Conservation (phyloP, 2,113 vertebrate species). For the Esox niger region DNA sequence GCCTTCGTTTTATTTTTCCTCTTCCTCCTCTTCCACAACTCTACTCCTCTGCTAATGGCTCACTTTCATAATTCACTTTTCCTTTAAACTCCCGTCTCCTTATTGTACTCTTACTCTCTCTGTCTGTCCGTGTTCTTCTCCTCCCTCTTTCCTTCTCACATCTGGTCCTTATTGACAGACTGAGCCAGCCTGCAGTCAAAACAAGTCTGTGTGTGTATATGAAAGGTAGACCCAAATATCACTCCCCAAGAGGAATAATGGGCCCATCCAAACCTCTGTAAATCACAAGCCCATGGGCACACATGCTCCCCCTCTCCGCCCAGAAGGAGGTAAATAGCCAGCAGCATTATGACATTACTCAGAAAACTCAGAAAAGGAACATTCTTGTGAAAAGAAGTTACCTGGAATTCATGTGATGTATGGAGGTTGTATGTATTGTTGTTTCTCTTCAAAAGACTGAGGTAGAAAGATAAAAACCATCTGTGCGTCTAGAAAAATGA, state of each 20-base stretch:
- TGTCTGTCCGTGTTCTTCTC: slow-evolving; percentile 61
- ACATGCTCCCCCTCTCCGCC: not conserved
- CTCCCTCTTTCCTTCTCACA: slow-evolving; percentile 56
- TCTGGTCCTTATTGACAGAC: slow-evolving; percentile 69
- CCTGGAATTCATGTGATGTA: not conserved
- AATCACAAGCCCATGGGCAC: not conserved
- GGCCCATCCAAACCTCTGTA: slow-evolving; percentile 22
- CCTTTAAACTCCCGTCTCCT: slow-evolving; percentile 9
- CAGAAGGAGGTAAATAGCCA: not conserved
- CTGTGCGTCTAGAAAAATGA: too few relatives aligned
- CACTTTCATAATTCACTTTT: not conserved
- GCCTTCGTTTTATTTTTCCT: not conserved
- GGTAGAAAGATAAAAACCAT: too few relatives aligned
- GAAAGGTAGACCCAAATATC: slow-evolving; percentile 33
- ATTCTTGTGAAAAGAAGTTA: not conserved
- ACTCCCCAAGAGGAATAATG: slow-evolving; percentile 15
- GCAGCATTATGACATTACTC: not conserved
- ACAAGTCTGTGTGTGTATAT: slow-evolving; percentile 38
- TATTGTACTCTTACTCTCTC: slow-evolving; percentile 24
- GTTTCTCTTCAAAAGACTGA: not conserved
- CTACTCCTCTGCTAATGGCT: not conserved
- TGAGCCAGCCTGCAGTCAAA: slow-evolving; percentile 49
- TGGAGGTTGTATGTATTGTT: not conserved
- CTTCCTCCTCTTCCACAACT: not conserved
- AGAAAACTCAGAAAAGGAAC: not conserved